Evolutionary conservation across 2,888 invertebrate species (phyloP).

Genomic region (Netelia fuscicornis): DNA sequence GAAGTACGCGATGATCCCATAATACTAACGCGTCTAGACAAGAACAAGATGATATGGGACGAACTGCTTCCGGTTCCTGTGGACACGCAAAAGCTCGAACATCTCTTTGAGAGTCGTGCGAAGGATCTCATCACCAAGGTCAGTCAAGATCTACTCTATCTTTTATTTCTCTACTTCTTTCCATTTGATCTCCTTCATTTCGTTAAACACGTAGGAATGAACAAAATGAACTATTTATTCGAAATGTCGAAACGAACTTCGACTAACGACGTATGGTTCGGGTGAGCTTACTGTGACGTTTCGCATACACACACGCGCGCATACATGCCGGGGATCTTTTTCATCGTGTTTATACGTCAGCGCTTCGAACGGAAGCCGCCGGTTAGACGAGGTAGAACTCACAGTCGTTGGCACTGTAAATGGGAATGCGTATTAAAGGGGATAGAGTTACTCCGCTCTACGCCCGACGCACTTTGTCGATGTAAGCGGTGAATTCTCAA

Average conservation of each 20-base stretch:
- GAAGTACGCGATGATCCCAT: constrained; percentile 94
- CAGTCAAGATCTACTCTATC: constrained; percentile 75
- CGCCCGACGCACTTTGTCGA: constrained; percentile 2
- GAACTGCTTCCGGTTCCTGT: constrained; percentile 93
- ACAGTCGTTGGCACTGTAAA: constrained; percentile 25
- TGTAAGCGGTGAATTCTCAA: constrained; percentile 28
- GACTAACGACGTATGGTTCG: constrained; percentile 27
- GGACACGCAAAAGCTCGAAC: constrained; percentile 97
- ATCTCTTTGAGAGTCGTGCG: constrained; percentile 98
- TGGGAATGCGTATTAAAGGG: constrained; percentile 29
- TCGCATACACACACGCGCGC: not conserved
- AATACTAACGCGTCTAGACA: constrained; percentile 87
- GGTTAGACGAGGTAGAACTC: constrained; percentile 28
- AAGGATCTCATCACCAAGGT: constrained; percentile 98
- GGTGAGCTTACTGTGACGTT: constrained; percentile 38
- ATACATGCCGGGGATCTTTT: not conserved
- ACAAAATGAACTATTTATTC: constrained; percentile 23
- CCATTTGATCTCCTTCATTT: not conserved
- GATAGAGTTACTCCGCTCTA: constrained; percentile 16
- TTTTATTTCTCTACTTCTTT: not conserved
- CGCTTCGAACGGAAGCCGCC: constrained; percentile 26
- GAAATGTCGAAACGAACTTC: constrained; percentile 25
- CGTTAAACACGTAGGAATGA: not conserved
- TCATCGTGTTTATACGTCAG: constrained; percentile 28
- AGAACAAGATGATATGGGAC: constrained; percentile 93